phyloP scores from a whole-genome alignment of 2,797 vertebrate species.

The Huso huso region DNA sequence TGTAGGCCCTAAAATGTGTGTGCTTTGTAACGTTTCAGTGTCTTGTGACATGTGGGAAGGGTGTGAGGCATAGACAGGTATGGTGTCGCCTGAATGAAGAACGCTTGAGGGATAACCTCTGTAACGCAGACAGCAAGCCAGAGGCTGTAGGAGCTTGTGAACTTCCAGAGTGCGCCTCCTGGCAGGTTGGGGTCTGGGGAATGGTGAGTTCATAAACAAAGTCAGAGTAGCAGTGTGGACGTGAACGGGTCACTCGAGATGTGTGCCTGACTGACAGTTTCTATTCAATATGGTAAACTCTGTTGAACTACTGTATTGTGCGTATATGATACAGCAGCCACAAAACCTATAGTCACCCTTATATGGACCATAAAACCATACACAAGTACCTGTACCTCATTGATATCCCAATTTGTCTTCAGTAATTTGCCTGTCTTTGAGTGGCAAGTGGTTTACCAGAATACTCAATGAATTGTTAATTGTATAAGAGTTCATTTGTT shows the following conservation, averaged over 20 bases:
- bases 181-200: slow-evolving; percentile 87
- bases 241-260: background rate
- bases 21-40: slow-evolving; percentile 55
- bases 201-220: slow-evolving; percentile 61
- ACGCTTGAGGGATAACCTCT: slow-evolving; percentile 70
- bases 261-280: background rate
- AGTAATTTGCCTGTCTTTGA: too few relatives aligned
- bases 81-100: slow-evolving; percentile 71
- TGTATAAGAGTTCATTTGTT: too few relatives aligned
- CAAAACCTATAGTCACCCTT: too few relatives aligned
- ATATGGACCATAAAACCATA: too few relatives aligned
- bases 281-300: background rate
- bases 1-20: too few relatives aligned
- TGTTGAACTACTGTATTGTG: background rate
- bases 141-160: slow-evolving; percentile 63
- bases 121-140: slow-evolving; percentile 67
- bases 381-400: too few relatives aligned
- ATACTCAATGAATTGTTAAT: too few relatives aligned
- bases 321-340: background rate
- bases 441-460: too few relatives aligned
- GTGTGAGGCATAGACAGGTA: slow-evolving; percentile 71
- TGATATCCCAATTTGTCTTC: too few relatives aligned
- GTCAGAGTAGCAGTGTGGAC: background rate
- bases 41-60: slow-evolving; percentile 83
- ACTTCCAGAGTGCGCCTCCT: slow-evolving; percentile 75